Base-by-base conservation (phyloP, 2,797 vertebrate species). In the Pachyuromys duprasi region DNA sequence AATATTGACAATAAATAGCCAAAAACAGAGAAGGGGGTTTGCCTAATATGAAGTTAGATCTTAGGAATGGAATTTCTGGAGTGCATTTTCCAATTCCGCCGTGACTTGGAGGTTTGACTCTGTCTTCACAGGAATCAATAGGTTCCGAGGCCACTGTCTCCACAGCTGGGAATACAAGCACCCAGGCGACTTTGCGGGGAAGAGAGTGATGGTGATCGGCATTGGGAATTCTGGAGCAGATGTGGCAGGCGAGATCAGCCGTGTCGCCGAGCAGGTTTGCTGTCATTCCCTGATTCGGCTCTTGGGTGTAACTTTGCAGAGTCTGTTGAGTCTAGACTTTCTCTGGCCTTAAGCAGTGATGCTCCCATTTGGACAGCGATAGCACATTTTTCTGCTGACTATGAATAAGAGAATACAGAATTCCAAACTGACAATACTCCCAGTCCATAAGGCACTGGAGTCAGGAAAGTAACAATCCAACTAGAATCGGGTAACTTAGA, bases 81-180 rank as follows among this genome's bases (percentile, higher is more conserved):
- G 18, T 28, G 22, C 45, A n/a, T 42, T 45, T 39, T 2, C 14
- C 36, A 42, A 24, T 92, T 89, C 53, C 67, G 13, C 36, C 72
- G 45, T 33, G 36, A 91, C 36, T 20, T 83, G 28, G 60, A 2
- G 39, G 4, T 36, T 67, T 5, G 17, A 15, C 14, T 31, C 36
- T 67, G 80, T 45, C 28, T 67, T 79, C n/a, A 36, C 93, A 99
- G 99, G 99, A 26, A 96, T 99, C 86, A 97, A 98, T 42, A 98
- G 94, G 0, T 99, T 99, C 97, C 91, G 96, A 86, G 99, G 99
- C 13, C 97, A 80, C 26, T 98, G 96, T 87, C 89, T 96, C 62
- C 99, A 99, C 98, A 99, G 98, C 94, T 98, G 98, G 97, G 98
- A 99, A 33, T 99, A 99, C 90, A 99, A 98, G 97, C 93, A 98